Percentiles rank a stretch among this genome's conserved stretches.
phyloP scores from a whole-genome alignment of 2,888 invertebrate genomes.

The Argynnis bischoffii region DNA sequence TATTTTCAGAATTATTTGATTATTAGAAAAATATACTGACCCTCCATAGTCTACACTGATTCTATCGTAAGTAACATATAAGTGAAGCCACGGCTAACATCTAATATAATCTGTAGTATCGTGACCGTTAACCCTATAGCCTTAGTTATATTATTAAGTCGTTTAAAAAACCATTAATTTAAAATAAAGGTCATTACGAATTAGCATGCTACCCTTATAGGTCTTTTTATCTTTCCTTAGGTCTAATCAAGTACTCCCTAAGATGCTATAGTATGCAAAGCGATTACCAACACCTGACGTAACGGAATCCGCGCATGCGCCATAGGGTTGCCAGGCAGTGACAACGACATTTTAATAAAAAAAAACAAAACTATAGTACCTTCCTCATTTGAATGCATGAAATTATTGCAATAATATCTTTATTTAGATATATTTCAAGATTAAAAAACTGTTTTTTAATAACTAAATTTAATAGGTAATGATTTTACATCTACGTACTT shows the following conservation, averaged over 20 bases:
- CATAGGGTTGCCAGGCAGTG: conserved; percentile 13
- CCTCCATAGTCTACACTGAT: too few relatives aligned
- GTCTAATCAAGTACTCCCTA: conserved; percentile 12
- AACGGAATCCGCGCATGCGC: conserved; percentile 34
- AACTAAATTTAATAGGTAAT: too few relatives aligned
- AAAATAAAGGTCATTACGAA: neutral
- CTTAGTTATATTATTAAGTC: too few relatives aligned
- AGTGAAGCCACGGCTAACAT: too few relatives aligned
- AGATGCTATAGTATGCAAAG: conserved; percentile 28
- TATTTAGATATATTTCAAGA: neutral
- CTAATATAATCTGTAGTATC: too few relatives aligned
- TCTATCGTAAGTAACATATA: too few relatives aligned
- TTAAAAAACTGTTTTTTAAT: neutral
- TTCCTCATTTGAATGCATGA: neutral
- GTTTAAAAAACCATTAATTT: too few relatives aligned
- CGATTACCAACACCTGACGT: conserved; percentile 38
- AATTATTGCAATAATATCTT: neutral
- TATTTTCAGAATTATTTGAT: too few relatives aligned
- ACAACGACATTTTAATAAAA: neutral
- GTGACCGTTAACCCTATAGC: too few relatives aligned
- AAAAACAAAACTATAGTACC: neutral
- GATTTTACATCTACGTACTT: neutral
- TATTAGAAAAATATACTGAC: too few relatives aligned
- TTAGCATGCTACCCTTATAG: neutral
- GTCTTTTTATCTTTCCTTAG: conserved; percentile 3